phyloP scores from a whole-genome alignment of 2,888 invertebrate genomes.

The Agrotis exclamationis region DNA sequence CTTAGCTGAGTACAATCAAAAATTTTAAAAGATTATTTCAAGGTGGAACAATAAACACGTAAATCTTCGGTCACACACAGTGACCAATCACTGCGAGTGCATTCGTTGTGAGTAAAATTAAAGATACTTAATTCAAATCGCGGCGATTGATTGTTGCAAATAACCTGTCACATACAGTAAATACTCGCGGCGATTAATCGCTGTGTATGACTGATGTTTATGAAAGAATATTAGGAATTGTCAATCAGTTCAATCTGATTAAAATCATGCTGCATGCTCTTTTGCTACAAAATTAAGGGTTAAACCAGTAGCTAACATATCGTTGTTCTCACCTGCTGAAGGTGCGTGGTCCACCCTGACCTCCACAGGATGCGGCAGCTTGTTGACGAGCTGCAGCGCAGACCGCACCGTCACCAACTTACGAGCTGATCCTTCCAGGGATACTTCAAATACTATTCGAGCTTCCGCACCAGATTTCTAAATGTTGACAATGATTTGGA shows the following conservation, averaged over 20 bases:
- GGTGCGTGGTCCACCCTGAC: conserved; percentile 84
- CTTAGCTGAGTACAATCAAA: not conserved
- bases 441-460: conserved; percentile 97
- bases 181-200: too few species aligned
- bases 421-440: conserved; percentile 97
- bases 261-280: not conserved
- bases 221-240: not conserved
- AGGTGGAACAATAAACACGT: too few species aligned
- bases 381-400: conserved; percentile 95
- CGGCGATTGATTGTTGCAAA: too few species aligned
- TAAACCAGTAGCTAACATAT: not conserved
- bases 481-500: not conserved
- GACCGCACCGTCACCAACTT: conserved; percentile 98
- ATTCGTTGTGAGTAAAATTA: too few species aligned
- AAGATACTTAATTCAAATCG: too few species aligned
- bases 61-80: too few species aligned
- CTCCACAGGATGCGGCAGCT: conserved; percentile 93
- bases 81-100: too few species aligned
- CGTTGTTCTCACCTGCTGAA: conserved; percentile 68
- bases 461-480: conserved; percentile 90
- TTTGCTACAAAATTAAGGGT: not conserved
- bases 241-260: not conserved
- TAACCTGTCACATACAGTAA: too few species aligned
- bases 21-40: too few species aligned
- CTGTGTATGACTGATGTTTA: too few species aligned